Evolutionary conservation across 2,113 vertebrate species (phyloP).

Genomic region (Scomber scombrus): DNA sequence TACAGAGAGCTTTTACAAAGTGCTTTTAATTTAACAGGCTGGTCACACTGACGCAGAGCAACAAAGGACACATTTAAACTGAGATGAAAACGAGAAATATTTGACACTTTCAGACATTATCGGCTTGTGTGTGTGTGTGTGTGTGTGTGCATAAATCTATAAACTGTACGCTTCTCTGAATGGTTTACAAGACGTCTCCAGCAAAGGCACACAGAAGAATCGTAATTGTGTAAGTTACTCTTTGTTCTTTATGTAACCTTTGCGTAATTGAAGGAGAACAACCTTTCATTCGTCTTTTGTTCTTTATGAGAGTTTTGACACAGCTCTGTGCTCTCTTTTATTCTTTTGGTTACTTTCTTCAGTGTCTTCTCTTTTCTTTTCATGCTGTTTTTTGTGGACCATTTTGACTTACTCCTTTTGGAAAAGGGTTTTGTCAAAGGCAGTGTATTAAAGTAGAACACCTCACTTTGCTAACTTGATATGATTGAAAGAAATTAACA

Average conservation of each 20-base stretch:
- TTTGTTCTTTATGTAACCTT: neutral
- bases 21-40: conserved; percentile 19
- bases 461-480: neutral
- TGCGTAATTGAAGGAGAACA: conserved; percentile 7
- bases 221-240: too few relatives aligned
- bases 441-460: neutral
- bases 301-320: conserved; percentile 9
- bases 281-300: neutral
- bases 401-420: neutral
- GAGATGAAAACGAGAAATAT: neutral
- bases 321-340: neutral
- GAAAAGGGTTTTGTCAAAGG: neutral
- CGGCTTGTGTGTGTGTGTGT: neutral
- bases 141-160: neutral
- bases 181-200: neutral
- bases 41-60: conserved; percentile 3
- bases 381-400: neutral
- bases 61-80: neutral
- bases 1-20: neutral
- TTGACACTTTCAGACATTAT: neutral
- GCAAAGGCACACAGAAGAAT: neutral
- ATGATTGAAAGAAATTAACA: too few relatives aligned
- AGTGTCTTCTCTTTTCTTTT: neutral
- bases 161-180: neutral
- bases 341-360: conserved; percentile 5